A percentile compares a stretch with the other conserved stretches of the same genome.
Conservation (phyloP, 2,888 invertebrate genomes). For the Tetragnatha montana region DNA sequence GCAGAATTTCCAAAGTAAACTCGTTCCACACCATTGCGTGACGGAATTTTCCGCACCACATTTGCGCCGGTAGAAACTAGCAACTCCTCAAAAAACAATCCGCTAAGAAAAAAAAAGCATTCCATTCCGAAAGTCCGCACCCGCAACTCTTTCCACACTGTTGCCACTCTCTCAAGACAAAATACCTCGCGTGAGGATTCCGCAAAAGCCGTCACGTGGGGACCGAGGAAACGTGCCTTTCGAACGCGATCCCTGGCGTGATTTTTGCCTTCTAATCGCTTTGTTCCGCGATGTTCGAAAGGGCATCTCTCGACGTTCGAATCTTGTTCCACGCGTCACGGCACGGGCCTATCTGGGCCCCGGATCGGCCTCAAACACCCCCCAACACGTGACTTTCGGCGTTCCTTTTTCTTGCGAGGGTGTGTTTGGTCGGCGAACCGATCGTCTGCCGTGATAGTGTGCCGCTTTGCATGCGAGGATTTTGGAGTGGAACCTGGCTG, state of each 20-base stretch:
- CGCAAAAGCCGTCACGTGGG: background rate
- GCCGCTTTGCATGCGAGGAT: slow-evolving; percentile 1
- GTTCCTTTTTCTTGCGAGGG: background rate
- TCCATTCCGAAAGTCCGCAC: background rate
- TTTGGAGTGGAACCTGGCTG: background rate
- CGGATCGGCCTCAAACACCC: background rate
- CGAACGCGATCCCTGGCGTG: background rate
- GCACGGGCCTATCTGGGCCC: background rate
- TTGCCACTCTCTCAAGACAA: background rate
- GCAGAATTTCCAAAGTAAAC: too few species aligned
- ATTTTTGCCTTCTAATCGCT: background rate
- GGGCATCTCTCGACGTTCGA: background rate
- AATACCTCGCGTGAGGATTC: background rate
- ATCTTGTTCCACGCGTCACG: background rate
- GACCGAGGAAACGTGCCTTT: background rate
- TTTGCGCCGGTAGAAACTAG: too few species aligned
- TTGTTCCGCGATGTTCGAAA: background rate
- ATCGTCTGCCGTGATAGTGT: slow-evolving; percentile 8
- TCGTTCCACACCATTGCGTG: too few species aligned
- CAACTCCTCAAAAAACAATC: too few species aligned
- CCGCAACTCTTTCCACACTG: background rate
- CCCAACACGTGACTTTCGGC: slow-evolving; percentile 12
- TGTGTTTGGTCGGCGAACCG: background rate
- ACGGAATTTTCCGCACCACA: too few species aligned
- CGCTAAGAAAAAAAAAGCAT: background rate